Evolutionary conservation across 2,888 invertebrate genomes (phyloP), one percentile per base, ranked within the genome.

Genomic region (Yponomeuta cagnagella): DNA sequence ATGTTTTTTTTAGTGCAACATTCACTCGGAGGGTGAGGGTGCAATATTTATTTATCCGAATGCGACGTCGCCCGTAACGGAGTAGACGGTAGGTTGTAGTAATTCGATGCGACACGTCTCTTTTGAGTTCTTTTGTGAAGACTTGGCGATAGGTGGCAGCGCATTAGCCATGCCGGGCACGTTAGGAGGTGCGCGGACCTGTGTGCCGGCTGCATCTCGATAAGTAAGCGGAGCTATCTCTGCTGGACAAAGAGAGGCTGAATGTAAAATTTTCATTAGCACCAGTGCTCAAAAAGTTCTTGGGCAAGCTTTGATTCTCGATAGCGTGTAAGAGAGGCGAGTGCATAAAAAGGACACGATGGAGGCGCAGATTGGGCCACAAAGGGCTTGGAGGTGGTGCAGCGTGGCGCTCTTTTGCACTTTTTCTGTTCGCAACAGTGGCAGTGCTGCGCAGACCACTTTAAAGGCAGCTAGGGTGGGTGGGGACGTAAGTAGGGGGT

Each of bases 221-320:
- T 90, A 89, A 88, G 89, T 52, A 66, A 85, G 82, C 80, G 78
- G 15, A 58, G 76, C 79, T 89, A 87, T 87, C 89, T 88, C 84
- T 79, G 67, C 72, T 79, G 83, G 83, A 89, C 89, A 90, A 89
- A 90, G 88, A 81, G 85, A 80, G 79, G 83, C 83, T 83, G 82
- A 88, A 88, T 86, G 89, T 88, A 84, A 90, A 91, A 90, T 90
- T 91, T 90, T 91, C 90, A 92, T 91, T 90, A 91, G 89, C 79
- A 86, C 78, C 86, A 78, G 83, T 83, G 86, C 85, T 86, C 81
- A 83, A 89, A 88, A 90, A 85, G 86, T 88, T 88, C 86, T 87
- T 87, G 68, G 76, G 81, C 78, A 77, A 85, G 87, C 89, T 90
- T 91, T 91, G 91, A 90, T 89, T 88, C 86, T 87, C 87, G 87